A percentile compares a stretch with the other conserved stretches of the same genome.
Conservation (phyloP, 2,797 vertebrate genomes). For the Diglossa cyanea region DNA sequence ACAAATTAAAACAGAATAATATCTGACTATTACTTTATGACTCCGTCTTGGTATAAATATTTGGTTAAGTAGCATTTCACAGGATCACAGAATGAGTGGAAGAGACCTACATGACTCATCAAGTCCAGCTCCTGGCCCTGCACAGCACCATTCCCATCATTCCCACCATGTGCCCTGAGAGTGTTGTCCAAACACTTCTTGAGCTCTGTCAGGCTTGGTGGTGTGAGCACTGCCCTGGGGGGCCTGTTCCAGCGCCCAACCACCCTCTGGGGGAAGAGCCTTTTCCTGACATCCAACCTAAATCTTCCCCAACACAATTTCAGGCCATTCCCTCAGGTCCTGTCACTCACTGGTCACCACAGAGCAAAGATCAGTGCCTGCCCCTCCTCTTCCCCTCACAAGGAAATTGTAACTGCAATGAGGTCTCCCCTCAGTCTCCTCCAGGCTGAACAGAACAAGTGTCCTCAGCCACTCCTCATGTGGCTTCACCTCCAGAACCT, state of each 20-base stretch:
- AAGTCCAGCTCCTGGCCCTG: background rate
- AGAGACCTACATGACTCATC: background rate
- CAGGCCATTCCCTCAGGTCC: accelerated
- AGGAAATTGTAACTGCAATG: background rate
- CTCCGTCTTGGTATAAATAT: background rate
- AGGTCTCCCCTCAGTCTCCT: background rate
- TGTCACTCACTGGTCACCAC: background rate
- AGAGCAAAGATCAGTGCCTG: background rate
- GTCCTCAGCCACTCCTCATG: too few relatives aligned
- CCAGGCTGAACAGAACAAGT: background rate
- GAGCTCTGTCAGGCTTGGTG: background rate
- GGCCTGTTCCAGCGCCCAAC: background rate
- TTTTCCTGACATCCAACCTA: background rate
- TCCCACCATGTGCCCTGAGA: background rate
- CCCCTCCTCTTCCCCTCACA: background rate
- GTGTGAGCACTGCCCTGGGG: background rate
- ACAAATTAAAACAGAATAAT: background rate
- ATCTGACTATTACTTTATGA: background rate
- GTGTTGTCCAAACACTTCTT: background rate
- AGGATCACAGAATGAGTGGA: background rate
- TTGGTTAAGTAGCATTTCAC: background rate
- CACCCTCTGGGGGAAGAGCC: background rate
- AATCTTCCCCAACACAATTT: background rate
- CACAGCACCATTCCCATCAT: background rate
- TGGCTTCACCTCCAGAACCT: background rate